Percentiles rank a stretch among this genome's conserved stretches.
phyloP scores from a whole-genome alignment of 2,888 invertebrate species.

The Brassicogethes aeneus region DNA sequence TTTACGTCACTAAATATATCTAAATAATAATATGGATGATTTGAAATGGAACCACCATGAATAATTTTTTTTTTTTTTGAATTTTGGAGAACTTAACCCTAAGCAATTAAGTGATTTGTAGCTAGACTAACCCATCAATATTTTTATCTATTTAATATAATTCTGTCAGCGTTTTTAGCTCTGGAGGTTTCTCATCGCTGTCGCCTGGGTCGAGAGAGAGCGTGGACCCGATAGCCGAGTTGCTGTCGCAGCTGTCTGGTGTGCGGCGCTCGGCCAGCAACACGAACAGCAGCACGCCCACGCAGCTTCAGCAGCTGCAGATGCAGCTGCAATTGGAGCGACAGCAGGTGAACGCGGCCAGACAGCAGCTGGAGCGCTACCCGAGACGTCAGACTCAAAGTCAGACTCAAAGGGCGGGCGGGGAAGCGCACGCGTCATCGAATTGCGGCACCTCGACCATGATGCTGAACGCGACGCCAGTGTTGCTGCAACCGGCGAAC shows the following conservation, averaged over 20 bases:
- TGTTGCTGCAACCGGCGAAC: constrained; percentile 31
- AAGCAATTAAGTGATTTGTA: too few species aligned
- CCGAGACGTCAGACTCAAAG: constrained; percentile 72
- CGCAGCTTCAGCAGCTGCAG: constrained; percentile 86
- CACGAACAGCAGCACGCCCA: constrained; percentile 53
- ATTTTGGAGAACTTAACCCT: too few species aligned
- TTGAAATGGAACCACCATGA: too few species aligned
- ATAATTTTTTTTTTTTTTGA: too few species aligned
- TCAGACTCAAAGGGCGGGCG: constrained; percentile 23
- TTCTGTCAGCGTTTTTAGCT: constrained; percentile 47
- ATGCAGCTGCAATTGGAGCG: constrained; percentile 90
- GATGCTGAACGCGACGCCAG: constrained; percentile 35
- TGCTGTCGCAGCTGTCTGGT: constrained; percentile 90
- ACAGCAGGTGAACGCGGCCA: constrained; percentile 77
- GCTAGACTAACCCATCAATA: too few species aligned
- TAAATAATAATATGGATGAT: too few species aligned
- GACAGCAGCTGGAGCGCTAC: constrained; percentile 83
- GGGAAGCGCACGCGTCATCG: constrained; percentile 25
- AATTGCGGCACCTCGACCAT: constrained; percentile 30
- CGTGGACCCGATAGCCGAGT: constrained; percentile 94
- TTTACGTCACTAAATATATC: too few species aligned
- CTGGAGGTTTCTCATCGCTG: constrained; percentile 74
- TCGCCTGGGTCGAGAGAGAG: constrained; percentile 87
- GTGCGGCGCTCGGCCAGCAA: constrained; percentile 63
- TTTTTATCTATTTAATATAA: too few species aligned